Base-by-base conservation (phyloP, 2,797 vertebrate species). In the Notolepis coatsorum region DNA sequence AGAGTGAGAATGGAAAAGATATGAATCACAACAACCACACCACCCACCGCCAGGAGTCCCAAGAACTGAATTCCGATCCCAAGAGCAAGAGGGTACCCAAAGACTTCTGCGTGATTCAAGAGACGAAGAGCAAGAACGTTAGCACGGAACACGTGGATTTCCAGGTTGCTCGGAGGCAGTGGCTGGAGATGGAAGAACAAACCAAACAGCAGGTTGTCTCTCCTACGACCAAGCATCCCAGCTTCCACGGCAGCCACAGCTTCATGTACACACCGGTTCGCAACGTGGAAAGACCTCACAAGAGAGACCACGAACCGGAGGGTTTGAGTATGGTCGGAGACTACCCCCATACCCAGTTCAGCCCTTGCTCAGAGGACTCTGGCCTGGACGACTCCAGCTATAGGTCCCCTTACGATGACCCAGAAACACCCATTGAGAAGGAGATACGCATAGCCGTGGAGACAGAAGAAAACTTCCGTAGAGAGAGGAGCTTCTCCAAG, bases 101-200 rank as follows among this genome's bases (percentile, higher is more conserved):
- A 80, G 93, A 94, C 75, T 94, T 92, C 61, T 94, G 92, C 63
- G 93, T 94, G 21, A 92, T 93, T 78, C 91, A 94, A 69, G 92
- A 93, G 79, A 93, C 89, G 20, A 91, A 88, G 77, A 94, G 91
- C 9, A 88, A 91, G 78, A 93, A 94, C 10, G 92, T 94, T 7
- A 93, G 92, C 49, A 94, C 88, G 1, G 93, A 94, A 48, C 93
- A 94, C 4, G 91, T 94, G 38, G 91, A 94, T 65, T 94, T 94
- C 70, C 86, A 89, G 66, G 57, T 92, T 35, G 87, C 93, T 50
- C 92, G 93, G 12, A 91, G 90, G 59, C 93, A 94, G 79, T 94
- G 93, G 93, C 79, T 87, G 12, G 87, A 92, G 71, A 93, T 93
- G 81, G 93, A 94, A 57, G 89, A 92, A 64, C 91, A 92, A 62